Conservation (phyloP, 64 coral and sea anemone species). For the Acropora tenuis region DNA sequence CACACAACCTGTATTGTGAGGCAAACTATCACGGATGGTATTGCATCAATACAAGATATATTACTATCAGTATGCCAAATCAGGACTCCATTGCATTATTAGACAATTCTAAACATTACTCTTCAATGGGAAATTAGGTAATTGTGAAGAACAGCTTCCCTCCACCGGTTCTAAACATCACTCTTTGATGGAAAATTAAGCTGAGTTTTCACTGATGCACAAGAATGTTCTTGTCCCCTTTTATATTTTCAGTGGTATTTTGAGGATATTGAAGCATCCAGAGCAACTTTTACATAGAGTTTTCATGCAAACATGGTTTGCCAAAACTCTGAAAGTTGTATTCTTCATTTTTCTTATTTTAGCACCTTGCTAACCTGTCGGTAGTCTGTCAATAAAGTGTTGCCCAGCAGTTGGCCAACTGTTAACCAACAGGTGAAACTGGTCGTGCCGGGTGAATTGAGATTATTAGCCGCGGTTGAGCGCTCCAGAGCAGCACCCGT, state of each 20-base stretch:
- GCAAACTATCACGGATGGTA: not conserved
- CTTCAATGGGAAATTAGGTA: not conserved
- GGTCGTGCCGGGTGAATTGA: no score
- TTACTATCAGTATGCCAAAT: not conserved
- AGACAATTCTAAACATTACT: no score
- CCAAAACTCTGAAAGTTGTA: no score
- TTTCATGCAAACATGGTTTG: not conserved
- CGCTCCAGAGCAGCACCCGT: no score
- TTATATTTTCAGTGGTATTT: slow-evolving; percentile 4
- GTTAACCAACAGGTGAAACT: no score
- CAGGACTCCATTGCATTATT: not conserved
- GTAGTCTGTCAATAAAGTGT: no score
- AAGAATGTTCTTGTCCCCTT: not conserved
- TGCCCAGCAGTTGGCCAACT: no score
- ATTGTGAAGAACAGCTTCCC: no score
- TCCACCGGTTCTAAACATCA: no score
- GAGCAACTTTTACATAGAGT: not conserved
- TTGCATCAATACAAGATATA: not conserved
- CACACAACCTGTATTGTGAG: not conserved
- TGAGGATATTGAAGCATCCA: slow-evolving; percentile 1
- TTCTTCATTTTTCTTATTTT: no score
- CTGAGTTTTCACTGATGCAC: not conserved
- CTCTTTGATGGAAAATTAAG: not conserved
- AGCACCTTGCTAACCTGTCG: no score
- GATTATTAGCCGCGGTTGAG: no score